Evolutionary conservation across 2,113 vertebrate species (phyloP).

Genomic region (Galemys pyrenaicus): DNA sequence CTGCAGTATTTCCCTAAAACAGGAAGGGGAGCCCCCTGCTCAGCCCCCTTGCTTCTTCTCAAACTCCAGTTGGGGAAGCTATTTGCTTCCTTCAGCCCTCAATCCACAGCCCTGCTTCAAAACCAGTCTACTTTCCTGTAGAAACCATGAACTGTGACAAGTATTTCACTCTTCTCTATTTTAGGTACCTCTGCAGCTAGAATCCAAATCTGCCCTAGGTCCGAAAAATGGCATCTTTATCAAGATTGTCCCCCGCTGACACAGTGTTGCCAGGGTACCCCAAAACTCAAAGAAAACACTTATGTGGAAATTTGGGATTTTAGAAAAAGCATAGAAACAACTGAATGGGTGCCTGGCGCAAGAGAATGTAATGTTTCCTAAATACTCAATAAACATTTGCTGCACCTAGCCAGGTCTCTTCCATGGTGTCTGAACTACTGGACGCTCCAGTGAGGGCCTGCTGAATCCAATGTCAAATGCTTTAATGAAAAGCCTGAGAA

Average conservation of each 20-base stretch:
- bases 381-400: slow-evolving; percentile 53
- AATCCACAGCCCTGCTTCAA: background rate
- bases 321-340: background rate
- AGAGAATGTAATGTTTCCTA: background rate
- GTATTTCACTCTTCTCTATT: slow-evolving; percentile 62
- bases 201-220: slow-evolving; percentile 90
- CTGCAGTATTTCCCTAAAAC: background rate
- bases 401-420: background rate
- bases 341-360: background rate
- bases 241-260: slow-evolving; percentile 85
- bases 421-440: background rate
- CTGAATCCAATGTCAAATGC: background rate
- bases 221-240: slow-evolving; percentile 93
- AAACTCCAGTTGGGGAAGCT: too few relatives aligned
- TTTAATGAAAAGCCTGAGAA: background rate
- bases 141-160: background rate
- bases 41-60: too few relatives aligned
- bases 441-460: background rate
- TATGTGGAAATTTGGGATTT: background rate
- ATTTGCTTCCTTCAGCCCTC: background rate
- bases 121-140: background rate
- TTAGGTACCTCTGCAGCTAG: slow-evolving; percentile 94
- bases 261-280: background rate
- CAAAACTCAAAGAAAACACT: background rate
- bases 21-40: background rate